phyloP scores from a whole-genome alignment of 2,888 invertebrate genomes.

The Mesochorus sp. region DNA sequence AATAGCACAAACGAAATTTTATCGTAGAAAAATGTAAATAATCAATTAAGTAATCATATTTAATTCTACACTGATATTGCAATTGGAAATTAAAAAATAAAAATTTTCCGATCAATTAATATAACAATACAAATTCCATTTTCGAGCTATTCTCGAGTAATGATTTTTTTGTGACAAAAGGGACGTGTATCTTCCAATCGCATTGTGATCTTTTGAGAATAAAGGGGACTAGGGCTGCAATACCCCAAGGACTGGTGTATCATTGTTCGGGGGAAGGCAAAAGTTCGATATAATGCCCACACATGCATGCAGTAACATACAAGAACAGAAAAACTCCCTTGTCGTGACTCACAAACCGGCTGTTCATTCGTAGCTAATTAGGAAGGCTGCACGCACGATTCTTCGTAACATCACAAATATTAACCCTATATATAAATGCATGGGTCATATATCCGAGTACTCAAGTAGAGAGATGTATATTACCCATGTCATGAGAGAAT shows the following conservation, averaged over 20 bases:
- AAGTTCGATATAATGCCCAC: background rate
- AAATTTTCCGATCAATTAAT: constrained; percentile 21
- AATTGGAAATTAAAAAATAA: background rate
- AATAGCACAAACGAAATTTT: too few relatives aligned
- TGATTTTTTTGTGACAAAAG: constrained; percentile 37
- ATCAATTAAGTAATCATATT: too few relatives aligned
- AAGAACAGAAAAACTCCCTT: constrained; percentile 59
- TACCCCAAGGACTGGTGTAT: constrained; percentile 42
- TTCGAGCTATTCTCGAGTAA: constrained; percentile 14
- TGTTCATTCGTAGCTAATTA: constrained; percentile 74
- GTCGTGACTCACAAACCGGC: constrained; percentile 75
- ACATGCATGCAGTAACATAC: constrained; percentile 57
- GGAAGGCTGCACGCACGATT: constrained; percentile 66
- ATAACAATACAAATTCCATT: constrained; percentile 18
- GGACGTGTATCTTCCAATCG: constrained; percentile 13
- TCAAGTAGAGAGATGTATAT: too few relatives aligned
- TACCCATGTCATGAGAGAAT: too few relatives aligned
- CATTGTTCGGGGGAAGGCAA: constrained; percentile 24
- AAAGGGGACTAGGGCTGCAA: constrained; percentile 37
- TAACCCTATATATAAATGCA: constrained; percentile 61
- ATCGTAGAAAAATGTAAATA: too few relatives aligned
- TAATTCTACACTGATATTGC: background rate
- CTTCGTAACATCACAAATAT: constrained; percentile 68
- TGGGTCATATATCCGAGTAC: background rate
- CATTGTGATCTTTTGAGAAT: constrained; percentile 37